Evolutionary conservation across 2,113 vertebrate species (phyloP).

Genomic region (Chelonoidis abingdonii): DNA sequence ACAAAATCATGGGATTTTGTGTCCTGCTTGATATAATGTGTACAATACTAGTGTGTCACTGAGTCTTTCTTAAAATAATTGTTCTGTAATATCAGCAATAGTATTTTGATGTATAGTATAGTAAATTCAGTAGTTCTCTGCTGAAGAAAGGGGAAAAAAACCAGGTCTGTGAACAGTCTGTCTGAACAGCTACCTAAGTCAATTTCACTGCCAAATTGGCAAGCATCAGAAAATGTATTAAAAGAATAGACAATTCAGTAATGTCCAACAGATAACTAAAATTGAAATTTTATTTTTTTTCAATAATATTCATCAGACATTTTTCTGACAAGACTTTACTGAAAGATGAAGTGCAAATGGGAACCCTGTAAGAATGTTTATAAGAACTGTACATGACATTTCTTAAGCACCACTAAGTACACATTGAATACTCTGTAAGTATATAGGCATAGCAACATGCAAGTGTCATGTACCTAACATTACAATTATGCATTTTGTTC

Average conservation of each 20-base stretch:
- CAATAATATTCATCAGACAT: slow-evolving; percentile 82
- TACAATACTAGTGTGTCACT: neutral
- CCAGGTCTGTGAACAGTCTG: slow-evolving; percentile 52
- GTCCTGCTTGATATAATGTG: neutral
- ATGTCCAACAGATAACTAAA: slow-evolving; percentile 86
- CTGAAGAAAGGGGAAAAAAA: slow-evolving; percentile 10
- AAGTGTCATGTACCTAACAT: slow-evolving; percentile 87
- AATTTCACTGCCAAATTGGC: slow-evolving; percentile 37
- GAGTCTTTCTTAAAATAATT: neutral
- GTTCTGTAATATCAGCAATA: slow-evolving; percentile 3
- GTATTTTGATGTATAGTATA: neutral
- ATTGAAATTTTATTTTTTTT: slow-evolving; percentile 84
- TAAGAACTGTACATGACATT: slow-evolving; percentile 85
- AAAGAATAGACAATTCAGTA: slow-evolving; percentile 84
- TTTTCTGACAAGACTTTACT: slow-evolving; percentile 84
- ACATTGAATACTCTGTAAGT: slow-evolving; percentile 88
- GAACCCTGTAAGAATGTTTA: slow-evolving; percentile 85
- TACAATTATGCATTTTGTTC: slow-evolving; percentile 89
- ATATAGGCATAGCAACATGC: slow-evolving; percentile 88
- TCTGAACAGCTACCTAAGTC: slow-evolving; percentile 49
- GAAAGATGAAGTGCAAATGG: slow-evolving; percentile 83
- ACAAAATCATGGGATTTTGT: neutral
- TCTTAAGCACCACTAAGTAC: slow-evolving; percentile 85
- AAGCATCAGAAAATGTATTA: slow-evolving; percentile 52
- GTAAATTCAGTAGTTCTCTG: neutral